Evolutionary conservation across 1,140 invertebrate species (phyloP), one percentile per base, ranked within the genome.

Genomic region (Atta colombica): DNA sequence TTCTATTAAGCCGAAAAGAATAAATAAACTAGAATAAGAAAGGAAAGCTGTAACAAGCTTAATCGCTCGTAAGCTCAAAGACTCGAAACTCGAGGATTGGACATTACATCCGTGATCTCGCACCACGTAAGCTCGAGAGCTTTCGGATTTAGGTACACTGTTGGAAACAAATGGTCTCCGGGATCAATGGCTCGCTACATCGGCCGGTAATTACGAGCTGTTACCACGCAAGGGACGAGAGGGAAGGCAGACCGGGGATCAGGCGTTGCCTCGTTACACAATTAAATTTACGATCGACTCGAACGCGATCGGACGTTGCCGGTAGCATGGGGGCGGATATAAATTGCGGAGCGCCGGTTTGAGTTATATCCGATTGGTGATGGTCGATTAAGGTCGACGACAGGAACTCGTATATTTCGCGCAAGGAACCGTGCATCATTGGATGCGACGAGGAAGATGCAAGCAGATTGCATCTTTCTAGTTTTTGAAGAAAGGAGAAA

Each of bases 281-380:
- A 94, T 94, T 94, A 93, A 94, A 94, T 94, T 94, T 94, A 94
- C 90, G 93, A 94, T 87, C 89, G 87, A 91, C 80, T 89, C 89
- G 90, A 90, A 88, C 85, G 90, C 91, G 92, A 94, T 93, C 90
- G 90, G 91, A 88, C 81, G 88, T 85, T 92, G 84, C 88, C 60
- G 87, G 55, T 87, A 63, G 77, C 88, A 89, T 77, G 75, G 88
- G 75, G 81, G 75, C 89, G 91, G 89, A 90, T 88, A 91, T 88
- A 91, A 89, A 90, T 91, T 84, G 68, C 84, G 49, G 66, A 45
- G 51, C 90, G 81, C 55, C 91, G 86, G 71, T 88, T 89, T 93
- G 91, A 92, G 90, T 94, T 94, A 93, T 90, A 74, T 71, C 53
- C 69, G 72, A 88, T 90, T 66, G 77, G 14, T 87, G 71, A 88